Evolutionary conservation across 2,113 vertebrate species (phyloP).

Genomic region (Desmodus rotundus): DNA sequence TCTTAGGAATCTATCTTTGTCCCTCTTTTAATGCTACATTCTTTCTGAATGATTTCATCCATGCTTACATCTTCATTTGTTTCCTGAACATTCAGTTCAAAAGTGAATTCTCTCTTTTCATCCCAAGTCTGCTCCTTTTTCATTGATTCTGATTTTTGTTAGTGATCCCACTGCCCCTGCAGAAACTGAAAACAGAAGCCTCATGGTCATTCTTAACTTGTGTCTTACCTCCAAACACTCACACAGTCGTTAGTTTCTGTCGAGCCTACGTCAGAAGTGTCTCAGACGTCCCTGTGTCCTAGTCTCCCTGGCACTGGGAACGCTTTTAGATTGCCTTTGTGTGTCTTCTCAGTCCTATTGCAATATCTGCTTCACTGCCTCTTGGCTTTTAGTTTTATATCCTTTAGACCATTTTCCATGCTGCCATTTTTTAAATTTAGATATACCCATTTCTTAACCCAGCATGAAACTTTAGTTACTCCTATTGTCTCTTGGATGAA

Average conservation of each 20-base stretch:
- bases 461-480: neutral
- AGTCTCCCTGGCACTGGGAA: neutral
- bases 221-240: neutral
- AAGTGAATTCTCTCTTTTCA: slow-evolving; percentile 8
- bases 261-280: neutral
- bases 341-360: neutral
- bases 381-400: neutral
- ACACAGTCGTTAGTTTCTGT: neutral
- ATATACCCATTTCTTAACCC: neutral
- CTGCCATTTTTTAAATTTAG: slow-evolving; percentile 1
- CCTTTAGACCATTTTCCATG: neutral
- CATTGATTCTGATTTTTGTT: neutral
- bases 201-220: neutral
- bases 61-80: neutral
- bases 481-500: neutral
- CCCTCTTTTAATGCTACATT: neutral
- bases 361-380: neutral
- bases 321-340: neutral
- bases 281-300: slow-evolving; percentile 3
- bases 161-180: neutral
- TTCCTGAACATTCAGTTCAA: neutral
- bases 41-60: slow-evolving; percentile 31
- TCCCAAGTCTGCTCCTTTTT: neutral
- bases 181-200: slow-evolving; percentile 32
- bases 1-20: slow-evolving; percentile 29